A percentile compares a stretch with the other conserved stretches of the same genome.
Evolutionary conservation across 2,113 vertebrate genomes (phyloP).

Genomic region (Nothoprocta pentlandii): DNA sequence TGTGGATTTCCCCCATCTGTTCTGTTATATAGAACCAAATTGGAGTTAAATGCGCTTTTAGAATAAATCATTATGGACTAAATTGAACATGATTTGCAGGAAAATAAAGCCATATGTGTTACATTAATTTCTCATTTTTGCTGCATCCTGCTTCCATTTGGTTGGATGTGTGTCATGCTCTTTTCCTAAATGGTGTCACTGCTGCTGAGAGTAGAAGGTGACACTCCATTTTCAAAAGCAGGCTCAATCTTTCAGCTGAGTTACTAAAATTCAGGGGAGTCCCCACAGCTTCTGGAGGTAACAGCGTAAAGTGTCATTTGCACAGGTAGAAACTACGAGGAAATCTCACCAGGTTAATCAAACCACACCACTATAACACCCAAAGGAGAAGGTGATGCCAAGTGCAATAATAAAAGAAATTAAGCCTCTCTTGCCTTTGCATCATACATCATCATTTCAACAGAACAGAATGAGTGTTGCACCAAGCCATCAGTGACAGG

Average conservation of each 20-base stretch:
- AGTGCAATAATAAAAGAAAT: not conserved
- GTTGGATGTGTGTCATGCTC: not conserved
- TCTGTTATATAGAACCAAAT: slow-evolving; percentile 55
- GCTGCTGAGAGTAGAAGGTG: slow-evolving; percentile 21
- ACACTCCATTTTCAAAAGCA: not conserved
- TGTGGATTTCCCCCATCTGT: slow-evolving; percentile 68
- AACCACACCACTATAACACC: not conserved
- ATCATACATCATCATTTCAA: not conserved
- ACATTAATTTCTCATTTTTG: slow-evolving; percentile 54
- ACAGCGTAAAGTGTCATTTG: not conserved
- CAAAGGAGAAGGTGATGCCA: not conserved
- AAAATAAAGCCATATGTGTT: slow-evolving; percentile 72
- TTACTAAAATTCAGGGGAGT: not conserved
- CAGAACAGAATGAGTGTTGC: not conserved
- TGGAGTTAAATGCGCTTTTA: slow-evolving; percentile 64
- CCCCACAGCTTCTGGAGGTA: not conserved
- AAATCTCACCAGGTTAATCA: accelerated
- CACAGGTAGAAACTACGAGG: not conserved
- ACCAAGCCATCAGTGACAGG: not conserved
- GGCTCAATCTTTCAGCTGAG: not conserved
- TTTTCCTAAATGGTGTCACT: not conserved
- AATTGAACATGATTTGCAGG: slow-evolving; percentile 66
- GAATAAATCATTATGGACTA: slow-evolving; percentile 60
- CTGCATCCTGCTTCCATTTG: not conserved
- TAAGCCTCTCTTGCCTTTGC: not conserved